Conservation (phyloP, 1,140 invertebrate species). For the Drosophila carrolli region DNA sequence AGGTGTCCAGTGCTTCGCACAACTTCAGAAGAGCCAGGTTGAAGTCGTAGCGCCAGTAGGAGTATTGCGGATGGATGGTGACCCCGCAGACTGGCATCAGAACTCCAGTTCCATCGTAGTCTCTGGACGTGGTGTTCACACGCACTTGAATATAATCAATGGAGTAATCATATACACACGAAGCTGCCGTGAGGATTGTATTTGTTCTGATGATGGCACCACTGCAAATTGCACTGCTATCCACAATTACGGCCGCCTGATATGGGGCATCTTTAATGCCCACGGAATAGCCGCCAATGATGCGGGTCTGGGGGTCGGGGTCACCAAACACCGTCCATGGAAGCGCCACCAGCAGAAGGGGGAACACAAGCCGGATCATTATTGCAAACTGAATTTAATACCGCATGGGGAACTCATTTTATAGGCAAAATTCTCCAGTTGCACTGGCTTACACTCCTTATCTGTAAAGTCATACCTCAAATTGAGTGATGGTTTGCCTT, state of each 20-base stretch:
- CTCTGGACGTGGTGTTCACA: conserved; percentile 4
- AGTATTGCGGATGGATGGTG: conserved; percentile 3
- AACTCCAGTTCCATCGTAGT: conserved; percentile 4
- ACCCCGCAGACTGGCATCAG: conserved; percentile 1
- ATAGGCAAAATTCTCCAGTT: not conserved
- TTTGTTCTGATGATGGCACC: conserved; percentile 17
- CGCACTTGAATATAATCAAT: conserved; percentile 10
- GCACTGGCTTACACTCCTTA: conserved; percentile 1
- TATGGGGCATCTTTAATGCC: conserved; percentile 10
- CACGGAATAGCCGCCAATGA: conserved; percentile 15
- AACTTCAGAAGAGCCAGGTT: conserved; percentile 22
- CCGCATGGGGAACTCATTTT: not conserved
- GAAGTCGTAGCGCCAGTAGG: conserved; percentile 11
- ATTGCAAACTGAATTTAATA: not conserved
- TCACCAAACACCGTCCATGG: not conserved
- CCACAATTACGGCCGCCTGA: conserved; percentile 17
- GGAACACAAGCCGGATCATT: conserved; percentile 1
- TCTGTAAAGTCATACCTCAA: conserved; percentile 13
- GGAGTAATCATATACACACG: conserved; percentile 8
- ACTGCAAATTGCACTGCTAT: conserved; percentile 13
- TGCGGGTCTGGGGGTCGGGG: not conserved
- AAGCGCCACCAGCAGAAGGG: conserved; percentile 1
- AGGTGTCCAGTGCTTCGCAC: not conserved
- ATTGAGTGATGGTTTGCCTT: not conserved
- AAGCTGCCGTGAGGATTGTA: conserved; percentile 13